phyloP scores from a whole-genome alignment of 1,140 invertebrate genomes.

The Trichoplusia ni region DNA sequence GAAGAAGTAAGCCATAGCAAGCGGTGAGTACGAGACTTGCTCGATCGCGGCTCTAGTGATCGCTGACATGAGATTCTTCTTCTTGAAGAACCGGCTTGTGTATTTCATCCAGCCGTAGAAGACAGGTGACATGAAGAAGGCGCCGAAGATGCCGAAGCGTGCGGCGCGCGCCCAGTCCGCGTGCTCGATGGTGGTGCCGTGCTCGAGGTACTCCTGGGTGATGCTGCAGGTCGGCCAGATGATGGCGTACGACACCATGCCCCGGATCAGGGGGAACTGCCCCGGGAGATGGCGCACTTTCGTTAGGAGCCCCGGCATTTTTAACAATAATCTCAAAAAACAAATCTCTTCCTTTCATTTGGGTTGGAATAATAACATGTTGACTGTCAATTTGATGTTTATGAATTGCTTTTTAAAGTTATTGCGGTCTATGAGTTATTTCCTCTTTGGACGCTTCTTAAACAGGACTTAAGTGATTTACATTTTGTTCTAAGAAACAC shows the following conservation, averaged over 20 bases:
- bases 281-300: constrained; percentile 46
- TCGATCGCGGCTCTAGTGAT: constrained; percentile 84
- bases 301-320: constrained; percentile 38
- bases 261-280: constrained; percentile 78
- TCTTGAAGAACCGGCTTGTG: constrained; percentile 54
- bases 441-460: neutral
- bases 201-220: constrained; percentile 83
- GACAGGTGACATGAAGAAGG: constrained; percentile 72
- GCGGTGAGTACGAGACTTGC: constrained; percentile 90
- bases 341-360: neutral
- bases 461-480: neutral
- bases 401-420: too few relatives aligned
- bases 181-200: constrained; percentile 48
- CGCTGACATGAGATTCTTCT: constrained; percentile 49
- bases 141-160: constrained; percentile 60
- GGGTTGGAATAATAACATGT: neutral
- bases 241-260: constrained; percentile 87
- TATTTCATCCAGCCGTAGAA: constrained; percentile 71
- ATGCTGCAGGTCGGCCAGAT: constrained; percentile 87
- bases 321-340: constrained; percentile 3
- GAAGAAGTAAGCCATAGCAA: constrained; percentile 90
- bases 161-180: constrained; percentile 55
- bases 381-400: neutral
- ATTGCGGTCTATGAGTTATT: too few relatives aligned
- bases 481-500: neutral